A percentile compares a stretch with the other conserved stretches of the same genome.
Evolutionary conservation across 2,113 vertebrate species (phyloP).

Genomic region (Chiloscyllium plagiosum): DNA sequence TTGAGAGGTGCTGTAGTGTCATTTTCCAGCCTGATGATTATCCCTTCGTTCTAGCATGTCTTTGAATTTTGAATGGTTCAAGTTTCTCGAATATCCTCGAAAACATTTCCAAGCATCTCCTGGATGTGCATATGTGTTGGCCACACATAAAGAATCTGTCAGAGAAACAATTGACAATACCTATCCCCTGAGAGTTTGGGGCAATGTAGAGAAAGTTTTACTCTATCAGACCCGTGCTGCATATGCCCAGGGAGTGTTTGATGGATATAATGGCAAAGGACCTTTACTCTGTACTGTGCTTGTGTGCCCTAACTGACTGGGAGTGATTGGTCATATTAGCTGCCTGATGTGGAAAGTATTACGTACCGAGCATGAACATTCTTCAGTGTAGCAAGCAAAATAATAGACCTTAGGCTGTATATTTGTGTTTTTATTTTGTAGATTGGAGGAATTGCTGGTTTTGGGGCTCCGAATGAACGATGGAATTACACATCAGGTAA

Average conservation of each 20-base stretch:
- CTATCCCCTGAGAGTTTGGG: not conserved
- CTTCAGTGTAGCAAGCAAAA: not conserved
- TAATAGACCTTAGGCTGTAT: not conserved
- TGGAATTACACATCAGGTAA: constrained; percentile 75
- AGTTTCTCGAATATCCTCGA: not conserved
- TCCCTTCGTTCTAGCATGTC: not conserved
- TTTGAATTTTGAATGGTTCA: not conserved
- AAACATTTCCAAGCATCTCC: not conserved
- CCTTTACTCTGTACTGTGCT: not conserved
- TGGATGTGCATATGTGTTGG: not conserved
- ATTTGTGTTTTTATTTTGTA: constrained; percentile 44
- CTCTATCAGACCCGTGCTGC: not conserved
- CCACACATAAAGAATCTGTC: not conserved
- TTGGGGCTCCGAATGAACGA: constrained; percentile 75
- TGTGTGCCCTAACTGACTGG: not conserved
- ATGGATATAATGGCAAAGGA: not conserved
- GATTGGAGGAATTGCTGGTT: constrained; percentile 78
- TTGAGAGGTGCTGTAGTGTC: not conserved
- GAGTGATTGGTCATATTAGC: not conserved
- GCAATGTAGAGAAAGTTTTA: not conserved
- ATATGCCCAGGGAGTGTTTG: not conserved
- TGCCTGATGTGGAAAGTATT: not conserved
- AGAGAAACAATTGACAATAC: not conserved
- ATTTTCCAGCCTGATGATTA: not conserved
- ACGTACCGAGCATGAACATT: not conserved